Conservation (phyloP, 1,140 invertebrate genomes). For the Chlorops oryzae region DNA sequence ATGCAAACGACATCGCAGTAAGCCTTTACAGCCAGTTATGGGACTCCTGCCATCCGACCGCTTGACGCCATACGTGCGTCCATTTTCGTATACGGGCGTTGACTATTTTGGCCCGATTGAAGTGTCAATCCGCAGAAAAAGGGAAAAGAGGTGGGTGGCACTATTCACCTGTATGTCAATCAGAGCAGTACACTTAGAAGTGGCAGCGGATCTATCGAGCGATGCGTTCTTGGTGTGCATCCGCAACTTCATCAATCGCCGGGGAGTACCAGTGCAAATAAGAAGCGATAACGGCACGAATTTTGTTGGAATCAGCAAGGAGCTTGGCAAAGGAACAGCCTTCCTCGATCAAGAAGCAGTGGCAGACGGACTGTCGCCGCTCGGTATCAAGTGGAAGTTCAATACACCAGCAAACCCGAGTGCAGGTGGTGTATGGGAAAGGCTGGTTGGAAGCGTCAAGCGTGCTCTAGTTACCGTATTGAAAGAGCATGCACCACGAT, state of each 20-base stretch:
- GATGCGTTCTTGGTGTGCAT: conserved; percentile 10
- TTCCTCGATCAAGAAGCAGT: not conserved
- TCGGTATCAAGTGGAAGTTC: conserved; percentile 18
- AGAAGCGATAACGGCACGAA: conserved; percentile 9
- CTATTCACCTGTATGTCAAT: too few relatives aligned
- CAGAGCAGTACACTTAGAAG: conserved; percentile 2
- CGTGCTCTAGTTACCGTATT: too few relatives aligned
- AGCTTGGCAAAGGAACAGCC: not conserved
- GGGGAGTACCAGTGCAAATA: conserved; percentile 3
- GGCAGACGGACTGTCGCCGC: not conserved
- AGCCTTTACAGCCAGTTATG: too few relatives aligned
- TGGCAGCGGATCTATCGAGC: conserved; percentile 1
- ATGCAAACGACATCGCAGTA: too few relatives aligned
- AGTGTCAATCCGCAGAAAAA: too few relatives aligned
- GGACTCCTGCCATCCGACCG: too few relatives aligned
- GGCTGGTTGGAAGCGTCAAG: conserved; percentile 9
- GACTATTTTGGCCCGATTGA: too few relatives aligned
- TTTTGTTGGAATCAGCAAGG: conserved; percentile 6
- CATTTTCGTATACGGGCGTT: too few relatives aligned
- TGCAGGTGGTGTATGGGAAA: conserved; percentile 23
- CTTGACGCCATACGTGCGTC: too few relatives aligned
- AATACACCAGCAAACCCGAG: conserved; percentile 19
- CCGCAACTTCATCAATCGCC: not conserved
- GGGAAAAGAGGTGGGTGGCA: too few relatives aligned
- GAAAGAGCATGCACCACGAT: not conserved